These are phyloP conservation scores for Drosophila merina DNA, from an alignment of 2,888 invertebrate species.

Conservation along the genomic window DNA sequence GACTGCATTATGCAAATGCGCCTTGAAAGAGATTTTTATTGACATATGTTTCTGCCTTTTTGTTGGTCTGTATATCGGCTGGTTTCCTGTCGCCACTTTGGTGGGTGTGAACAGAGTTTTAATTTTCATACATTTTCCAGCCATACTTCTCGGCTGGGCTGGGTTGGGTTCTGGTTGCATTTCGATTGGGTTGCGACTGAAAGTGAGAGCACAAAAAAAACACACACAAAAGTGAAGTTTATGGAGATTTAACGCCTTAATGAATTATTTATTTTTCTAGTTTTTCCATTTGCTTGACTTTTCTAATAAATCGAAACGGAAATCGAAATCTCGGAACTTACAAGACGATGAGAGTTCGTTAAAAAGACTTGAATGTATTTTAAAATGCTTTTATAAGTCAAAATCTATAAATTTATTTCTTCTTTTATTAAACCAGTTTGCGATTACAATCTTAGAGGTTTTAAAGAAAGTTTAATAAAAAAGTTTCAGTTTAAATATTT, in stretches of 20 bases:
- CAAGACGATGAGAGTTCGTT: constrained; percentile 39
- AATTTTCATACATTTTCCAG: constrained; percentile 47
- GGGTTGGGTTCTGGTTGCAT: constrained; percentile 34
- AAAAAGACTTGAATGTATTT: constrained; percentile 6
- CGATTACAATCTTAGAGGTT: not conserved
- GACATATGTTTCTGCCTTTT: constrained; percentile 69
- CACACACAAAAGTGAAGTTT: constrained; percentile 62
- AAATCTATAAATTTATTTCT: not conserved
- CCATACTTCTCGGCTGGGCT: constrained; percentile 2
- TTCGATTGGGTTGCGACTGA: constrained; percentile 38
- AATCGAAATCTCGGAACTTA: constrained; percentile 5
- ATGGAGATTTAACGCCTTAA: constrained; percentile 55
- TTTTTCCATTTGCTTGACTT: constrained; percentile 26
- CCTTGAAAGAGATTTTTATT: constrained; percentile 73
- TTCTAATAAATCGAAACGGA: constrained; percentile 11
- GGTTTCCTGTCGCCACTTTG: constrained; percentile 49
- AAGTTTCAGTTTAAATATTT: no score
- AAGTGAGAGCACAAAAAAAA: constrained; percentile 58
- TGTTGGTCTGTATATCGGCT: constrained; percentile 13
- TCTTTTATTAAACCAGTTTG: not conserved
- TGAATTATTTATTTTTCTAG: constrained; percentile 53
- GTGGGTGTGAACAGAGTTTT: constrained; percentile 75
- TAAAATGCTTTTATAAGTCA: constrained; percentile 19
- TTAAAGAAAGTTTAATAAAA: not conserved
- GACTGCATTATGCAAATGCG: constrained; percentile 81